Evolutionary conservation across 2,888 invertebrate genomes (phyloP).

Genomic region (Plebejus melissa): DNA sequence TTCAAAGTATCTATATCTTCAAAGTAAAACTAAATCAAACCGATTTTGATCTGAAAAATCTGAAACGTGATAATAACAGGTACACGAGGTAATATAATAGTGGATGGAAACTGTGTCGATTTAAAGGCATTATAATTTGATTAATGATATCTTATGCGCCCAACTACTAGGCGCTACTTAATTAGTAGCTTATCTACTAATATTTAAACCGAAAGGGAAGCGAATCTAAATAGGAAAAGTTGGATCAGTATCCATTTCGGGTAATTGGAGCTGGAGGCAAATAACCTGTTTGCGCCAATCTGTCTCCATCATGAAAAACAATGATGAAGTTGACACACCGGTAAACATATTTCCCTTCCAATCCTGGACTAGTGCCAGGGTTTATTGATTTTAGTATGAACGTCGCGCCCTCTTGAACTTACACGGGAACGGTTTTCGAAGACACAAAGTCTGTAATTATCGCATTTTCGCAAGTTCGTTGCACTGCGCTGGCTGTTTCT

Average conservation of each 20-base stretch:
- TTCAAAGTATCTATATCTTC: too few relatives aligned
- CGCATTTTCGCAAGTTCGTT: neutral
- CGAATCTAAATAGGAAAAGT: conserved; percentile 8
- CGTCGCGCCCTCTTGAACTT: conserved; percentile 27
- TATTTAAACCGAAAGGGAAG: neutral
- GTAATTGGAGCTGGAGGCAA: conserved; percentile 21
- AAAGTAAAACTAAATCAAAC: too few relatives aligned
- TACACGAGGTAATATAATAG: too few relatives aligned
- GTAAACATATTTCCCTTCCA: conserved; percentile 42
- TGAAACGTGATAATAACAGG: too few relatives aligned
- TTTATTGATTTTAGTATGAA: conserved; percentile 41
- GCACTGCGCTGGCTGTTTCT: neutral
- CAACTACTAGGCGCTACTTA: neutral
- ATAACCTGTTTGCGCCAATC: conserved; percentile 33
- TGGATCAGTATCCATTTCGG: conserved; percentile 13
- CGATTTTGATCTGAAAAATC: too few relatives aligned
- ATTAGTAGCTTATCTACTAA: neutral
- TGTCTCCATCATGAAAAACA: conserved; percentile 41
- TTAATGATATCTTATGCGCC: too few relatives aligned
- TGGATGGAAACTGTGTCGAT: too few relatives aligned
- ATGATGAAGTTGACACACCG: conserved; percentile 39
- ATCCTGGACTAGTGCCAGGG: conserved; percentile 41
- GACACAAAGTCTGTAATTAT: neutral
- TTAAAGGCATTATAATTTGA: too few relatives aligned
- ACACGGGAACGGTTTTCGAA: conserved; percentile 28